A percentile compares a stretch with the other conserved stretches of the same genome.
Evolutionary conservation across 2,113 vertebrate species (phyloP).

Genomic region (Empidonax traillii): DNA sequence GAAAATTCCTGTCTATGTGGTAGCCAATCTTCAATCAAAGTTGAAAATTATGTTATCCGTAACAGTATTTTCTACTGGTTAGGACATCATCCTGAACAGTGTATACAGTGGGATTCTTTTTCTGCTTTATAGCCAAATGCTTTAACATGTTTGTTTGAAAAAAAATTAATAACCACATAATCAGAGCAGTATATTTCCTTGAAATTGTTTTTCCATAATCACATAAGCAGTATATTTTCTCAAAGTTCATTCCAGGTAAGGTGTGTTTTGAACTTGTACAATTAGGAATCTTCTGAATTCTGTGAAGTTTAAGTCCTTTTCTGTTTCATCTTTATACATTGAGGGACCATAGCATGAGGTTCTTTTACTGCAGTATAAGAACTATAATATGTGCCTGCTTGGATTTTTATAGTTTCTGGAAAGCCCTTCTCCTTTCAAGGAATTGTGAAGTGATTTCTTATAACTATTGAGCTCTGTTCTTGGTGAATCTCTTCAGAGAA

Average conservation of each 20-base stretch:
- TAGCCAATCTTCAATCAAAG: not conserved
- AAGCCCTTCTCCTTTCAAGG: not conserved
- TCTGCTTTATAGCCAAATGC: not conserved
- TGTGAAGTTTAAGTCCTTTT: not conserved
- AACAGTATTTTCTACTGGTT: not conserved
- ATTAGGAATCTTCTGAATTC: not conserved
- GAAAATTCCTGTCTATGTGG: not conserved
- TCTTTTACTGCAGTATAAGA: not conserved
- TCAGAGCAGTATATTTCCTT: too few relatives aligned
- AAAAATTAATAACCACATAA: not conserved
- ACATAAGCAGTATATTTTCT: not conserved
- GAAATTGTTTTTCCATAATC: too few relatives aligned
- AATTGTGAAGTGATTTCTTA: not conserved
- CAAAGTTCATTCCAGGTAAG: not conserved
- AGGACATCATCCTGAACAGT: not conserved
- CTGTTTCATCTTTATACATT: not conserved
- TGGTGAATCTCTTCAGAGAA: not conserved
- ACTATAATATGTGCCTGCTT: not conserved
- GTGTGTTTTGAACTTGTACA: not conserved
- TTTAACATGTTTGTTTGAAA: not conserved
- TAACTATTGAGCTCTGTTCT: not conserved
- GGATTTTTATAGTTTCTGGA: not conserved
- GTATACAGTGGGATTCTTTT: not conserved
- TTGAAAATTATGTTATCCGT: not conserved
- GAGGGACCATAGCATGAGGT: not conserved